These are phyloP conservation scores for Astyanax mexicanus DNA, from an alignment of 2,797 vertebrate species.

Conservation along the genomic window DNA sequence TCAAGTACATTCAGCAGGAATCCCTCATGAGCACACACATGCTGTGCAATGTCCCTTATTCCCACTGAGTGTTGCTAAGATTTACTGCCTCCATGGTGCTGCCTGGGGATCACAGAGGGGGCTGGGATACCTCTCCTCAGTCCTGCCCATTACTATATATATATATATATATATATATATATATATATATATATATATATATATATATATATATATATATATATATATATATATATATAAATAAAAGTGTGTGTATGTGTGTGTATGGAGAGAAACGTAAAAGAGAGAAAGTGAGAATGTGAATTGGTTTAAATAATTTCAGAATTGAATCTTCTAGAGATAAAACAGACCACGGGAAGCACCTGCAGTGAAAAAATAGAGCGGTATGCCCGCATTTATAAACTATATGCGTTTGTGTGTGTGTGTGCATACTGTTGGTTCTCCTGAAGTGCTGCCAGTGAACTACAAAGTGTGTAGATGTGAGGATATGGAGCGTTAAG, in stretches of 20 bases:
- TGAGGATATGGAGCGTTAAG: constrained; percentile 46
- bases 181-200: too few species aligned
- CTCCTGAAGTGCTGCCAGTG: not conserved
- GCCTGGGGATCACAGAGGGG: not conserved
- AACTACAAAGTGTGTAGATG: constrained; percentile 66
- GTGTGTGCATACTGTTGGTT: constrained; percentile 14
- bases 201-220: too few species aligned
- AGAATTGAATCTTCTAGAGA: not conserved
- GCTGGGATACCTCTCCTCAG: constrained; percentile 1
- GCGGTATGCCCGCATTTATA: not conserved
- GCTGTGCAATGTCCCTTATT: not conserved
- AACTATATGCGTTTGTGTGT: constrained; percentile 4
- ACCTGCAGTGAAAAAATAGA: not conserved
- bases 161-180: too few species aligned
- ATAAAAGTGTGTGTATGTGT: constrained; percentile 32
- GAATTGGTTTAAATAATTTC: constrained; percentile 6
- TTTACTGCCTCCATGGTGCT: constrained; percentile 17
- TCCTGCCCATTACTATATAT: not conserved
- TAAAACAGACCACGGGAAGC: not conserved
- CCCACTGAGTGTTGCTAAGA: constrained; percentile 3
- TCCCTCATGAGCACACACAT: not conserved
- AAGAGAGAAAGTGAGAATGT: not conserved
- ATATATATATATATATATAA: constrained; percentile 10
- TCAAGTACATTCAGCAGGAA: constrained; percentile 1
- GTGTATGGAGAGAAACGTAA: constrained; percentile 4